Percentiles rank a stretch among this genome's conserved stretches.
These are phyloP conservation scores for Caracal caracal DNA, from an alignment of 2,113 vertebrate genomes.

Conservation along the genomic window DNA sequence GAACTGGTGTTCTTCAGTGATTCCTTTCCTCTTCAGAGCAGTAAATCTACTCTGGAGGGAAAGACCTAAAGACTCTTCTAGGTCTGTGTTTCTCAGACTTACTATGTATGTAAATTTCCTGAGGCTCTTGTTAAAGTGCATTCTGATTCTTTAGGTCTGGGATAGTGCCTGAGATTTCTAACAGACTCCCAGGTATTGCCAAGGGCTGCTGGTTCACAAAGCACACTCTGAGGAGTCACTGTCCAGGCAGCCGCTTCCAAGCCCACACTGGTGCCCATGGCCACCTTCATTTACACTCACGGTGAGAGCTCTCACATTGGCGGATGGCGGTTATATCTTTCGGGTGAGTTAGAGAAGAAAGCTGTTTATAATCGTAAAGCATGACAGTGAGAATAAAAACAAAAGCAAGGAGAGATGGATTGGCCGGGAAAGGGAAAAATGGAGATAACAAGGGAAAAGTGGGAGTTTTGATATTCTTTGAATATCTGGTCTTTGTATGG, in stretches of 20 bases:
- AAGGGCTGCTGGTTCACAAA: background rate
- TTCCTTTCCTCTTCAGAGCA: background rate
- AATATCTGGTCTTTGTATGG: background rate
- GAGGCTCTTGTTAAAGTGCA: background rate
- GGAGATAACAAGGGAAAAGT: background rate
- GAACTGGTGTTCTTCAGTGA: background rate
- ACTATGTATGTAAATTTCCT: background rate
- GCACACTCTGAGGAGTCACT: background rate
- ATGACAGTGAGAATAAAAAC: background rate
- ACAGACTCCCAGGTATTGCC: background rate
- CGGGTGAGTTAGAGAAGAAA: background rate
- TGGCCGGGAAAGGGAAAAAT: background rate
- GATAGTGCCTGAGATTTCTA: background rate
- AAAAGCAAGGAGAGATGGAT: background rate
- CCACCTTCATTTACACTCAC: background rate
- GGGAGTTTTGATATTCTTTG: background rate
- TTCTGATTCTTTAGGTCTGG: background rate
- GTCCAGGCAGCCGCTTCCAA: background rate
- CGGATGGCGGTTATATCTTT: background rate
- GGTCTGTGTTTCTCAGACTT: background rate
- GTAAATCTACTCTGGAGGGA: background rate
- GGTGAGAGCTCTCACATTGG: background rate
- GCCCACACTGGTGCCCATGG: accelerated
- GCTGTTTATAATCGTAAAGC: background rate
- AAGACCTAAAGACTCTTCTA: background rate